Evolutionary conservation across 1,140 invertebrate genomes (phyloP).

Genomic region (Calliphora vicina): DNA sequence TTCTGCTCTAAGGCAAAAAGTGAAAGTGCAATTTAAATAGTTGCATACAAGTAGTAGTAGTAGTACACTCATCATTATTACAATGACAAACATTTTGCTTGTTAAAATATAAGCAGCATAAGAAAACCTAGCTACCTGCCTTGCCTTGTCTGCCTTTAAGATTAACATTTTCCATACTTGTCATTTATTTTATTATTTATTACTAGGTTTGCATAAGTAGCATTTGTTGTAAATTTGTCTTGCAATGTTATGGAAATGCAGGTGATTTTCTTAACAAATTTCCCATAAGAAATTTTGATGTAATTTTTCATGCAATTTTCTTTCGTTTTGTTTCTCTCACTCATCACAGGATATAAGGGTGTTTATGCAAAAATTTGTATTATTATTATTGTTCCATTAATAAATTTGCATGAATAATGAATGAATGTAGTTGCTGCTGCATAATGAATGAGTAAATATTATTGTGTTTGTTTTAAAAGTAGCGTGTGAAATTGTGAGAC

Average conservation of each 20-base stretch:
- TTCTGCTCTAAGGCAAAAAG: neutral
- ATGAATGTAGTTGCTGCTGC: neutral
- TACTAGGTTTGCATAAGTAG: neutral
- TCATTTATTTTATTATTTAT: neutral
- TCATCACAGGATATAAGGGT: neutral
- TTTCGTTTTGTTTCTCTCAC: neutral
- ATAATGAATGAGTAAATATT: neutral
- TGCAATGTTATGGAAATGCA: constrained; percentile 3
- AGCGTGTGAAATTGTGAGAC: constrained; percentile 18
- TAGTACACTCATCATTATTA: neutral
- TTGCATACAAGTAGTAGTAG: neutral
- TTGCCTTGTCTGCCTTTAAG: neutral
- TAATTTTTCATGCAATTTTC: constrained; percentile 1
- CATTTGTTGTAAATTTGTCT: neutral
- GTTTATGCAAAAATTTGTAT: constrained; percentile 25
- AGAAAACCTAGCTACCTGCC: no score
- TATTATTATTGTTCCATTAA: no score
- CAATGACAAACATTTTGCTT: neutral
- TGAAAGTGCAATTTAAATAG: constrained; percentile 34
- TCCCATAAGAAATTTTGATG: neutral
- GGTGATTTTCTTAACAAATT: constrained; percentile 18
- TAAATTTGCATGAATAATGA: constrained; percentile 18
- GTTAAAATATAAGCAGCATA: no score
- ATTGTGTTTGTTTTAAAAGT: neutral
- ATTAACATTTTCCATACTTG: constrained; percentile 8